These are phyloP conservation scores for Hephaestus fuliginosus DNA, from an alignment of 2,797 vertebrate genomes.

Conservation along the genomic window DNA sequence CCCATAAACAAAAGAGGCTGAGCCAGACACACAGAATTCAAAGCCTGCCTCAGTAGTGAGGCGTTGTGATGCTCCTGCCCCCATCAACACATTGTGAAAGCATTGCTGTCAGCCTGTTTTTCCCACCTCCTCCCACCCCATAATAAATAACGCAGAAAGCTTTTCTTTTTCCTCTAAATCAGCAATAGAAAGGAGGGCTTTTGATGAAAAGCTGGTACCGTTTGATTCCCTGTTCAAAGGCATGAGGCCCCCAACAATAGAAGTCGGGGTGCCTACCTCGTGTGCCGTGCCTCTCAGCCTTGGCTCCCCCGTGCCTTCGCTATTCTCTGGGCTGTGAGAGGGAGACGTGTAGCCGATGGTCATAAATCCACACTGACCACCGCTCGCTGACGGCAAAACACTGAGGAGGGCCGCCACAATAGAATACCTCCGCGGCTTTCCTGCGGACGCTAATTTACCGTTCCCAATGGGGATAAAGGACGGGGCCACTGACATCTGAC, in stretches of 20 bases:
- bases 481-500: conserved; percentile 85
- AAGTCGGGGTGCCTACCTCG: conserved; percentile 84
- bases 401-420: conserved; percentile 70
- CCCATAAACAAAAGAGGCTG: conserved; percentile 65
- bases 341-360: conserved; percentile 79
- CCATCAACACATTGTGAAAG: conserved; percentile 85
- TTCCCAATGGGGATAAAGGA: conserved; percentile 80
- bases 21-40: conserved; percentile 73
- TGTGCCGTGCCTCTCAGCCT: conserved; percentile 81
- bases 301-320: conserved; percentile 56
- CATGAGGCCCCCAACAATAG: conserved; percentile 86
- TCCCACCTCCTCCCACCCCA: conserved; percentile 64
- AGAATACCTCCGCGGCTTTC: conserved; percentile 81
- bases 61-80: conserved; percentile 89
- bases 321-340: conserved; percentile 75
- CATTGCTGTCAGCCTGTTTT: conserved; percentile 88
- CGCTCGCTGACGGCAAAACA: conserved; percentile 76
- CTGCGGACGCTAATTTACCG: conserved; percentile 83
- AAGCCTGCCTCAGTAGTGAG: conserved; percentile 83
- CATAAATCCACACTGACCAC: conserved; percentile 87
- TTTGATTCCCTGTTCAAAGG: conserved; percentile 92
- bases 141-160: conserved; percentile 95
- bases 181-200: conserved; percentile 82
- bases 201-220: conserved; percentile 93
- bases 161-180: conserved; percentile 84